These are phyloP conservation scores for Sycophaga agraensis DNA, from an alignment of 1,140 invertebrate species.

Conservation along the genomic window DNA sequence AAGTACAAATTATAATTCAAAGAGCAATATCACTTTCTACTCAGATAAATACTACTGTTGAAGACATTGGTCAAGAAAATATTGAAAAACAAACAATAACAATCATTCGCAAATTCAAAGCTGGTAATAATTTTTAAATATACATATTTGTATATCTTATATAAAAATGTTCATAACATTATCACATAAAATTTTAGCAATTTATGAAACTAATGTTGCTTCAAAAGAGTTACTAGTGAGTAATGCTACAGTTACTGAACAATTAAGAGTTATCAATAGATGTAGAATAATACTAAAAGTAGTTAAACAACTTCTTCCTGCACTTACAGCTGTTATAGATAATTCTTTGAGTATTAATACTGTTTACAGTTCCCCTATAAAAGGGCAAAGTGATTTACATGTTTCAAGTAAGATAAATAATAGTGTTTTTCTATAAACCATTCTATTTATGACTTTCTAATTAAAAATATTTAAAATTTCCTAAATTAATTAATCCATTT, in stretches of 20 bases:
- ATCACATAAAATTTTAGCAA: conserved; percentile 37
- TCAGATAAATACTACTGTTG: conserved; percentile 46
- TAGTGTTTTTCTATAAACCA: conserved; percentile 1
- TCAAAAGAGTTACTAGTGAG: conserved; percentile 45
- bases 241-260: conserved; percentile 48
- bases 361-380: conserved; percentile 33
- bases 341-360: conserved; percentile 40
- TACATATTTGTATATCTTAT: background rate
- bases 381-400: conserved; percentile 35
- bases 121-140: conserved; percentile 38
- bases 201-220: conserved; percentile 49
- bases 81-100: conserved; percentile 49
- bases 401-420: conserved; percentile 34
- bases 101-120: conserved; percentile 52
- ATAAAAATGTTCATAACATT: background rate
- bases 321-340: conserved; percentile 46
- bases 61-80: conserved; percentile 51
- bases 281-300: conserved; percentile 53
- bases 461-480: conserved; percentile 6
- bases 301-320: conserved; percentile 49
- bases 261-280: conserved; percentile 52
- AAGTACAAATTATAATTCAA: conserved; percentile 47
- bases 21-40: conserved; percentile 45
- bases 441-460: background rate
- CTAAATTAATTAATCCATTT: conserved; percentile 5